Evolutionary conservation across 1,140 invertebrate genomes (phyloP).

Genomic region (Drosophila micromelanica): DNA sequence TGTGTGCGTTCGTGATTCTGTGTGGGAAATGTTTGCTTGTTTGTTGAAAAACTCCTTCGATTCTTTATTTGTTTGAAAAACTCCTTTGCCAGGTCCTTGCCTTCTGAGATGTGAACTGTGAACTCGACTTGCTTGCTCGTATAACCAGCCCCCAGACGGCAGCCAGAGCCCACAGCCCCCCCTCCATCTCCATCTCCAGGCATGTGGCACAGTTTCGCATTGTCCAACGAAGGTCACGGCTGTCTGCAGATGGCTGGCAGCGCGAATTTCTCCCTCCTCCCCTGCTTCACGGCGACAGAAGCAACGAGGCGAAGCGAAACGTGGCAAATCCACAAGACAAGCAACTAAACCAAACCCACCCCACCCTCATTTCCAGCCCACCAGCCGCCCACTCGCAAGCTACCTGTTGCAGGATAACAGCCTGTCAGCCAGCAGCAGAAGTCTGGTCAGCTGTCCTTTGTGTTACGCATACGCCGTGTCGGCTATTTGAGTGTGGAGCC

Average conservation of each 20-base stretch:
- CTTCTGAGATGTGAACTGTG: slow-evolving; percentile 28
- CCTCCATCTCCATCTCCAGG: neutral
- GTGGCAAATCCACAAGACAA: slow-evolving; percentile 37
- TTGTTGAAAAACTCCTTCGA: slow-evolving; percentile 34
- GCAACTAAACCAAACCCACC: neutral
- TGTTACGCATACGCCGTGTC: slow-evolving; percentile 4
- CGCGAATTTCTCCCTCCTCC: slow-evolving; percentile 4
- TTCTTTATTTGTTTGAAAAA: slow-evolving; percentile 46
- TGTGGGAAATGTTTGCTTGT: slow-evolving; percentile 20
- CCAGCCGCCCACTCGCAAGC: neutral
- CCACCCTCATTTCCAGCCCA: no score
- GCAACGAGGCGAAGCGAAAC: slow-evolving; percentile 20
- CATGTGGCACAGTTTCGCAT: slow-evolving; percentile 49
- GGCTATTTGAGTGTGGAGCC: neutral
- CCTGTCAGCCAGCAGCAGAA: neutral
- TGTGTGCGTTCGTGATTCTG: slow-evolving; percentile 15
- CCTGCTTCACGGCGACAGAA: slow-evolving; percentile 2
- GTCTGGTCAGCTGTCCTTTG: slow-evolving; percentile 7
- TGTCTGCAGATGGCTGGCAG: slow-evolving; percentile 30
- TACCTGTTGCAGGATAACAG: slow-evolving; percentile 40
- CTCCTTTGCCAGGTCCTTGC: slow-evolving; percentile 59
- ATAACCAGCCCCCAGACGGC: neutral
- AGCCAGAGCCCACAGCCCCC: neutral
- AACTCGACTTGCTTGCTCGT: slow-evolving; percentile 8
- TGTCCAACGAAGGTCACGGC: slow-evolving; percentile 44